These are phyloP conservation scores for Anoplolepis gracilipes DNA, from an alignment of 1,140 invertebrate species.

Conservation along the genomic window DNA sequence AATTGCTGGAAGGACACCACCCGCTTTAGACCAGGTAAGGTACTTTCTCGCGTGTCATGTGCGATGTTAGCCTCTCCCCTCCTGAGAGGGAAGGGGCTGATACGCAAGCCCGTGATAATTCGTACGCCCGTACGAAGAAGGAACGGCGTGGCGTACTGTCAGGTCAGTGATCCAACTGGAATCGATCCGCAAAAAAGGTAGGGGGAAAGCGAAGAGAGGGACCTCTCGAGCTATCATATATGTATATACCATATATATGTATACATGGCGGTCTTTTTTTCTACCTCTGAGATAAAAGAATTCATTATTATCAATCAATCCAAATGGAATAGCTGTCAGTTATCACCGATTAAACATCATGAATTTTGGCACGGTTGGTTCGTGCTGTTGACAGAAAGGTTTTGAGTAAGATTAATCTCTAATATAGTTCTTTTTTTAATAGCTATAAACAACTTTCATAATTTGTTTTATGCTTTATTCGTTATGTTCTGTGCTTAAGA, in stretches of 20 bases:
- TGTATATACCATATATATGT: slow-evolving; percentile 46
- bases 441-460: neutral
- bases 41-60: slow-evolving; percentile 4
- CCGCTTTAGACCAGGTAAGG: slow-evolving; percentile 22
- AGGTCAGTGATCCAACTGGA: slow-evolving; percentile 73
- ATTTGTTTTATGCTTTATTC: neutral
- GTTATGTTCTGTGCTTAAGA: neutral
- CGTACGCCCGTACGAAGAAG: slow-evolving; percentile 65
- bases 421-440: slow-evolving; percentile 13
- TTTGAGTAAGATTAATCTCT: slow-evolving; percentile 11
- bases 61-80: neutral
- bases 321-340: slow-evolving; percentile 18
- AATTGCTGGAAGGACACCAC: neutral
- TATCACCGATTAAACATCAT: neutral
- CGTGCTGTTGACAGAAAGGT: neutral
- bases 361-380: neutral
- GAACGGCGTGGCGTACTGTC: slow-evolving; percentile 59
- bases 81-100: too few relatives aligned
- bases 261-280: slow-evolving; percentile 23
- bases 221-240: slow-evolving; percentile 12
- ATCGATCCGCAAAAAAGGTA: slow-evolving; percentile 70
- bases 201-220: slow-evolving; percentile 1
- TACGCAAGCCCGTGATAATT: slow-evolving; percentile 62
- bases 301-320: slow-evolving; percentile 53
- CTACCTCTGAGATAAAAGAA: slow-evolving; percentile 26